A percentile compares a stretch with the other conserved stretches of the same genome.
Evolutionary conservation across 2,888 invertebrate species (phyloP).

Genomic region (Antitype chi): DNA sequence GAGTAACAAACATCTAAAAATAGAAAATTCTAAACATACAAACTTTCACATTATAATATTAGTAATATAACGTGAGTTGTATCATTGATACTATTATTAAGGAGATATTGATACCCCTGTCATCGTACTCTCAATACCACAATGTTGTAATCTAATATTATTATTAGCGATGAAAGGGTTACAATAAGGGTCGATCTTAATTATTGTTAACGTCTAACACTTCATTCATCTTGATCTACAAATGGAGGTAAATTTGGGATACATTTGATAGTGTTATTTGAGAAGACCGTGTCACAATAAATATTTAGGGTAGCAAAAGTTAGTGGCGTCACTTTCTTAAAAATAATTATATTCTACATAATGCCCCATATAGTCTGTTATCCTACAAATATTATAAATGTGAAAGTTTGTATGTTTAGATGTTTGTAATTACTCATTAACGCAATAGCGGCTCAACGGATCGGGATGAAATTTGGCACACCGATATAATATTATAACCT

Average conservation of each 20-base stretch:
- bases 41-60: too few species aligned
- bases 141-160: conserved; percentile 47
- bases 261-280: conserved; percentile 14
- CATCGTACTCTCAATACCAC: conserved; percentile 11
- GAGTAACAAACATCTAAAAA: too few species aligned
- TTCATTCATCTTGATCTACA: conserved; percentile 15
- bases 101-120: conserved; percentile 23
- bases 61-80: not conserved
- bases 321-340: not conserved
- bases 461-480: too few species aligned
- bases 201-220: conserved; percentile 41
- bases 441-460: too few species aligned
- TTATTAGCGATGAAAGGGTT: conserved; percentile 43
- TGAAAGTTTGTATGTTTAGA: too few species aligned
- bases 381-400: too few species aligned
- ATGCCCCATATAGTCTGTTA: too few species aligned
- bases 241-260: conserved; percentile 27
- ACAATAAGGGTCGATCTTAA: conserved; percentile 43
- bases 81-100: conserved; percentile 12
- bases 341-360: not conserved
- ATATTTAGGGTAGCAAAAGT: not conserved
- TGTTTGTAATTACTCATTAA: too few species aligned
- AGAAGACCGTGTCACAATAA: not conserved
- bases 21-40: too few species aligned
- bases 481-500: too few species aligned